Conservation (phyloP, 2,797 vertebrate species). For the Pseudomugil tenellus region DNA sequence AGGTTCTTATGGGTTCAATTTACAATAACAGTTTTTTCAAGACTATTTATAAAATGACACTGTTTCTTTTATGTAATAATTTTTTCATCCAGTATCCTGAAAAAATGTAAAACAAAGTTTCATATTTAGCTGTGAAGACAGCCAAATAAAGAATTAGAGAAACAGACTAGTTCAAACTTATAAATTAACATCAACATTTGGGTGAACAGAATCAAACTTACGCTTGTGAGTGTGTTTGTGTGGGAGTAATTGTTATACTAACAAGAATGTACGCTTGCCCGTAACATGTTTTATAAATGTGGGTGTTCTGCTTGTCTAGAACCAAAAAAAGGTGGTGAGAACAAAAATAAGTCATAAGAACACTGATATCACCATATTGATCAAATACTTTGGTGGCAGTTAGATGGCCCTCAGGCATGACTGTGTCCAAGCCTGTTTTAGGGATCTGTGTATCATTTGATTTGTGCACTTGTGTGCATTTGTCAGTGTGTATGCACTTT, state of each 20-base stretch:
- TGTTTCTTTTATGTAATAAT: too few species aligned
- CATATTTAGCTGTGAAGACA: too few species aligned
- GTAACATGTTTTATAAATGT: conserved; percentile 41
- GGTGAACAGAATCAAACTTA: conserved; percentile 36
- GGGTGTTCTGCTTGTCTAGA: conserved; percentile 5
- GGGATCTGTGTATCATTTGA: conserved; percentile 51
- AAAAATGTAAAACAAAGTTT: too few species aligned
- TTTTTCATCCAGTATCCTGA: too few species aligned
- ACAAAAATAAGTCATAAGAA: conserved; percentile 43
- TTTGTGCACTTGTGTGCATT: conserved; percentile 41
- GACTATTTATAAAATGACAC: too few species aligned
- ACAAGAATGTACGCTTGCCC: conserved; percentile 18
- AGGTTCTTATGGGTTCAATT: too few species aligned
- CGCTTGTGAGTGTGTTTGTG: conserved; percentile 28
- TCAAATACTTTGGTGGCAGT: conserved; percentile 67
- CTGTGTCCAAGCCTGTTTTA: conserved; percentile 48
- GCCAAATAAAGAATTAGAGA: conserved; percentile 32
- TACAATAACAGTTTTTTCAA: too few species aligned
- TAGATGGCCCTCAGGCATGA: conserved; percentile 47
- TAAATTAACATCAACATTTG: conserved; percentile 35
- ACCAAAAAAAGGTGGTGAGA: conserved; percentile 31
- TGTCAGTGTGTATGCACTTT: conserved; percentile 23
- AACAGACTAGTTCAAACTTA: background rate
- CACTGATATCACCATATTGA: conserved; percentile 75
- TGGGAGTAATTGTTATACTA: conserved; percentile 31